A percentile compares a stretch with the other conserved stretches of the same genome.
phyloP scores from a whole-genome alignment of 2,888 invertebrate genomes.

The Catocala sponsa region DNA sequence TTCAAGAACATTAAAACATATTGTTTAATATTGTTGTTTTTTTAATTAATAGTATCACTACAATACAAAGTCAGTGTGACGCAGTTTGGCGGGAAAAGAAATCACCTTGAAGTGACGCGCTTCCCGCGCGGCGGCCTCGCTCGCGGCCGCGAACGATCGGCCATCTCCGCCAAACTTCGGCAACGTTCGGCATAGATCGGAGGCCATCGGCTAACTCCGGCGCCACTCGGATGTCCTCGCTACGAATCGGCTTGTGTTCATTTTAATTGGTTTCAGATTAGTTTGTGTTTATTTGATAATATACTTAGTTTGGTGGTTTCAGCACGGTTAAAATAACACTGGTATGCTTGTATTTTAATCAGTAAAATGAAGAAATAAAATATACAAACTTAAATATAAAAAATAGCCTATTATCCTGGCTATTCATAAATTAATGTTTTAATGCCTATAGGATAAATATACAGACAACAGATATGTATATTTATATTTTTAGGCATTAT shows the following conservation, averaged over 20 bases:
- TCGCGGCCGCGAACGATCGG: constrained; percentile 80
- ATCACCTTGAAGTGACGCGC: constrained; percentile 82
- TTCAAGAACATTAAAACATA: constrained; percentile 42
- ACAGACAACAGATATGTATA: too few species aligned
- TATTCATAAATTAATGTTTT: too few species aligned
- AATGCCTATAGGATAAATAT: too few species aligned
- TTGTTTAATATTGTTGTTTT: constrained; percentile 53
- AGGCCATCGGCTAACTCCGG: constrained; percentile 39
- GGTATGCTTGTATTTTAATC: background rate
- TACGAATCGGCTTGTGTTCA: constrained; percentile 56
- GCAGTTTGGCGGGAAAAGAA: constrained; percentile 82
- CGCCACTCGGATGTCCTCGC: constrained; percentile 62
- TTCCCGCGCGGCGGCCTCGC: constrained; percentile 83
- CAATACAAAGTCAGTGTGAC: constrained; percentile 75
- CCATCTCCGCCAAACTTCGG: constrained; percentile 58
- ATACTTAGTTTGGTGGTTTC: constrained; percentile 31
- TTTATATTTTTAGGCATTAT: background rate
- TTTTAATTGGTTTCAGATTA: constrained; percentile 70
- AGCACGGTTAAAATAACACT: background rate
- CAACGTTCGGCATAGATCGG: constrained; percentile 44
- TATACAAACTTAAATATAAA: background rate
- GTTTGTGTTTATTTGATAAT: constrained; percentile 51
- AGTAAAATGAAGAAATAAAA: background rate
- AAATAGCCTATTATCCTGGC: background rate
- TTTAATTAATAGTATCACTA: constrained; percentile 65